A percentile compares a stretch with the other conserved stretches of the same genome.
Evolutionary conservation across 2,113 vertebrate species (phyloP).

Genomic region (Agapornis roseicollis): DNA sequence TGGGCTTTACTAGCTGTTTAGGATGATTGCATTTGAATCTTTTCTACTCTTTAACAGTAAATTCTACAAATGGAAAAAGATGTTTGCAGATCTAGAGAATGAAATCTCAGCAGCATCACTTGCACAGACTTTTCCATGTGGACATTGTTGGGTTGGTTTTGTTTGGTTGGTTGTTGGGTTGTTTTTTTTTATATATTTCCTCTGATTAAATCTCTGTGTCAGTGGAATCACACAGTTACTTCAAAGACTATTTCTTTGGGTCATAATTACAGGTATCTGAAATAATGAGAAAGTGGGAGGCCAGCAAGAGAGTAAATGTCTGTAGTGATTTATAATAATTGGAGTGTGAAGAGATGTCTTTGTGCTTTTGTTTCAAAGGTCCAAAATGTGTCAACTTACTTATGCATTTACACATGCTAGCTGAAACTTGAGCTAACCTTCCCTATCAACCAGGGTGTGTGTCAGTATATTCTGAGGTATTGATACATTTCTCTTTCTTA

Average conservation of each 20-base stretch:
- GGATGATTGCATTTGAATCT: not conserved
- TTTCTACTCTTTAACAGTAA: not conserved
- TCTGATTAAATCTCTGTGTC: not conserved
- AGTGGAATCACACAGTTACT: not conserved
- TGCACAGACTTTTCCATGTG: not conserved
- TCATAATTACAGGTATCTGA: not conserved
- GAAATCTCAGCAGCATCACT: not conserved
- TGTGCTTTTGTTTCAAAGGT: not conserved
- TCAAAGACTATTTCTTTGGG: not conserved
- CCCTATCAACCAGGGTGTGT: not conserved
- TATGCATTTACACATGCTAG: not conserved
- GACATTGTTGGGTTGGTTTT: not conserved
- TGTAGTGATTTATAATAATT: not conserved
- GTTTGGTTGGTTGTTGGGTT: accelerated
- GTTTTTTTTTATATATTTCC: accelerated
- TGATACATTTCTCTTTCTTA: not conserved
- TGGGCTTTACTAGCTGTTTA: not conserved
- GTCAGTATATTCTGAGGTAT: not conserved
- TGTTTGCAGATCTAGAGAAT: not conserved
- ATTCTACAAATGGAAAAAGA: not conserved
- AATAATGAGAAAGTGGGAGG: not conserved
- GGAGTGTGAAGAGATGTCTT: not conserved
- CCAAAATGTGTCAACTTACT: not conserved
- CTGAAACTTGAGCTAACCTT: not conserved
- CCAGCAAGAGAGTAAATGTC: not conserved